A percentile compares a stretch with the other conserved stretches of the same genome.
Evolutionary conservation across 2,113 vertebrate species (phyloP).

Genomic region (Malurus melanocephalus): DNA sequence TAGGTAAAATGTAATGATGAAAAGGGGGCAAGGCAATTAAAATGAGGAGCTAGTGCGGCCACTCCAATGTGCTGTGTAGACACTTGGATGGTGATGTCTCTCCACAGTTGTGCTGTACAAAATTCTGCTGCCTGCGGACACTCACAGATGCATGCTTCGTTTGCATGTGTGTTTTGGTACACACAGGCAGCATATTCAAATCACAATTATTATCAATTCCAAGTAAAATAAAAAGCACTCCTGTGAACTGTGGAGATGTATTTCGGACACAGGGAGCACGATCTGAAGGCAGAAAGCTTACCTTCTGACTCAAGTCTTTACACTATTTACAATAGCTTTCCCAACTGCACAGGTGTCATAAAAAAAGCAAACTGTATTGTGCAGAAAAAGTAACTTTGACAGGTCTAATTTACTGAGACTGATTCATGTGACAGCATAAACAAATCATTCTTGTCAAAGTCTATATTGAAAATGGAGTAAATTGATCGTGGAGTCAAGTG

Average conservation of each 20-base stretch:
- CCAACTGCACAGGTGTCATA: conserved; percentile 54
- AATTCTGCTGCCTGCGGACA: not conserved
- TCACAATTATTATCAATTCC: not conserved
- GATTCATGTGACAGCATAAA: conserved; percentile 66
- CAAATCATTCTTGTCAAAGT: conserved; percentile 71
- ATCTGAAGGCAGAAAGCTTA: not conserved
- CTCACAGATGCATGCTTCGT: not conserved
- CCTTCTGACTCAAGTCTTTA: conserved; percentile 23
- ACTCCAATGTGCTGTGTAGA: not conserved
- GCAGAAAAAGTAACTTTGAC: conserved; percentile 65
- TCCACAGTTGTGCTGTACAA: not conserved
- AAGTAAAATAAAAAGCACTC: not conserved
- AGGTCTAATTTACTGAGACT: conserved; percentile 66
- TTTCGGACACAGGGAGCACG: not conserved
- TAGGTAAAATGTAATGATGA: not conserved
- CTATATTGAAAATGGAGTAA: conserved; percentile 66
- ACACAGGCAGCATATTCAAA: not conserved
- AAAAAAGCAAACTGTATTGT: conserved; percentile 56
- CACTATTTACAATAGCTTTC: conserved; percentile 43
- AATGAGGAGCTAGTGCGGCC: not conserved
- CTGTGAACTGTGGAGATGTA: not conserved
- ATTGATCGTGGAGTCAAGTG: conserved; percentile 57
- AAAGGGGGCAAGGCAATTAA: not conserved
- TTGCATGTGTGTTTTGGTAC: not conserved
- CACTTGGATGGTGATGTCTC: not conserved